Evolutionary conservation across 2,113 vertebrate genomes (phyloP), one percentile per base, ranked within the genome.

Genomic region (Litocranius walleri): DNA sequence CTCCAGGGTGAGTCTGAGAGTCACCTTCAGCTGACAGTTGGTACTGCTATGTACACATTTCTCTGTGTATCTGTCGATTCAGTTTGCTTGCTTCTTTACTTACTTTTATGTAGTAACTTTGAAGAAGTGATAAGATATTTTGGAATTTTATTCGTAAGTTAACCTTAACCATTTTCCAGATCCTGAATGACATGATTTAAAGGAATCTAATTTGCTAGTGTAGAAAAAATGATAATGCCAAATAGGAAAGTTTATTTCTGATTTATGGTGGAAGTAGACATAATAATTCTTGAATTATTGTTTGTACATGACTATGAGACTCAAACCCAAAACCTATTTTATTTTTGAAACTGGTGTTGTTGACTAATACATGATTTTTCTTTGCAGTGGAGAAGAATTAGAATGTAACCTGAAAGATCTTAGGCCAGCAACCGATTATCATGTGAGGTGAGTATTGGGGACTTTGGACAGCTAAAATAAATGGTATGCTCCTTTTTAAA

Each of bases 401-500:
- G 99, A 99, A 98, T 99, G 99, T 98, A 99, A 99, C 98, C 99
- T 99, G 98, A 99, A 99, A 98, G 99, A 99, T 98, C 99, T 99
- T 96, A 99, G 99, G 99, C 99, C 99, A 97, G 99, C 99, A 88
- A 99, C 99, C 64, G 99, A 99, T 98, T 99, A 99, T 98, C 99
- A 99, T 0, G 99, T 99, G 99, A 99, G 99, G 99, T 99, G 98
- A 99, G 10, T 81, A 12, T 12, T 57, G 16, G 64, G 62, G 50
- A 80, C 48, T 67, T 52, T 12, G 5, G 15, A 21, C 56, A 2
- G 5, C 54, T 45, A 0, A 59, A 12, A 56, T 56, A 23, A 21
- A 52, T 81, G 16, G 5, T 7, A 0, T 19, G 6, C 5, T 36
- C 19, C 40, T 19, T 48, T 78, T 23, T 3, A 12, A 29, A 67